These are phyloP conservation scores for Yponomeuta sedellus DNA, from an alignment of 2,888 invertebrate species.

Conservation along the genomic window DNA sequence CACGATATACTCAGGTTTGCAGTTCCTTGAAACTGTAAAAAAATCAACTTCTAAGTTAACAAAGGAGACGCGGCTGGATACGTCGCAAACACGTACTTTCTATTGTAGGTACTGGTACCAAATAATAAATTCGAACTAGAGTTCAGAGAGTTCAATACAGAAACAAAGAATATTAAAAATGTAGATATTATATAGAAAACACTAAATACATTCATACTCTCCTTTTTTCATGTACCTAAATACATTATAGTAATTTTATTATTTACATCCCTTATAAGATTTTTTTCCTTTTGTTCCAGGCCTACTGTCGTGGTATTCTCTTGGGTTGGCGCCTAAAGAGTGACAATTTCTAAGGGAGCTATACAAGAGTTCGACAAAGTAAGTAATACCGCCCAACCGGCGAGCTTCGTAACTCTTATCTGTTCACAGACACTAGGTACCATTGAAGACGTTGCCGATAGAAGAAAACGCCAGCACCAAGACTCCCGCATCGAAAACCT, in stretches of 20 bases:
- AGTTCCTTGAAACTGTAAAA: too few relatives aligned
- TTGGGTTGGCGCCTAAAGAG: conserved; percentile 65
- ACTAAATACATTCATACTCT: too few relatives aligned
- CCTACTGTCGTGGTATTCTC: conserved; percentile 54
- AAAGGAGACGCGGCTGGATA: too few relatives aligned
- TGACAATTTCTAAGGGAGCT: conserved; percentile 71
- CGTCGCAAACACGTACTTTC: too few relatives aligned
- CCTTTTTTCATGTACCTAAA: too few relatives aligned
- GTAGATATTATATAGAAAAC: too few relatives aligned
- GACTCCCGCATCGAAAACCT: neutral
- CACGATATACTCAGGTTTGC: too few relatives aligned
- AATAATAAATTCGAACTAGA: too few relatives aligned
- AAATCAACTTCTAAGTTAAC: too few relatives aligned
- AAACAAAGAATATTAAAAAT: too few relatives aligned
- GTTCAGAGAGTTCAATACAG: too few relatives aligned
- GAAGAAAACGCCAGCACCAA: neutral
- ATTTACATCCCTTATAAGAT: neutral
- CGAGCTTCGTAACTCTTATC: conserved; percentile 29
- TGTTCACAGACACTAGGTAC: conserved; percentile 48
- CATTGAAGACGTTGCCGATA: neutral
- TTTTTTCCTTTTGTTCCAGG: conserved; percentile 55
- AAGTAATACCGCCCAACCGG: conserved; percentile 43
- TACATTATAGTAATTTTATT: neutral
- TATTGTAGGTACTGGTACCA: too few relatives aligned
- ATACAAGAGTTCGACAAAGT: conserved; percentile 72